A percentile compares a stretch with the other conserved stretches of the same genome.
Conservation (phyloP, 2,888 invertebrate genomes). For the Sminthurinus aureus region DNA sequence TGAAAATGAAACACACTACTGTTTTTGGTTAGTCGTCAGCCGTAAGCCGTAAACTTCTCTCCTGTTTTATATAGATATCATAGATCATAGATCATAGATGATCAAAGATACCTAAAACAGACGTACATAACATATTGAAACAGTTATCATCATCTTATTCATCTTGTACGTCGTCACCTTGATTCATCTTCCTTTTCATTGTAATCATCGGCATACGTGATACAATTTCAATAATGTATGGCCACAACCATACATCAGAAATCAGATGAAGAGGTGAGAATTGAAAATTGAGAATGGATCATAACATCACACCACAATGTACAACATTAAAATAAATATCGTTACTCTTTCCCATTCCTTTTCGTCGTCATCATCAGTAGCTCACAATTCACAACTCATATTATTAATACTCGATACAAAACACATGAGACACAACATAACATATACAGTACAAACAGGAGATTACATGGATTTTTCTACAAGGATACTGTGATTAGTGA, state of each 20-base stretch:
- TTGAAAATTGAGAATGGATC: neutral
- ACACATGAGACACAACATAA: neutral
- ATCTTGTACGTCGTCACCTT: neutral
- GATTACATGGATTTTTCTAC: neutral
- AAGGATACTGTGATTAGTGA: neutral
- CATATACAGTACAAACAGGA: neutral
- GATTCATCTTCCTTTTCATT: neutral
- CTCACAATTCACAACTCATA: neutral
- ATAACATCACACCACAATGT: too few relatives aligned
- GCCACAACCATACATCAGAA: neutral
- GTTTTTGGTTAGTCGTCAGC: conserved; percentile 1
- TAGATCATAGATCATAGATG: too few relatives aligned
- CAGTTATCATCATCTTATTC: neutral
- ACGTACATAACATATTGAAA: too few relatives aligned
- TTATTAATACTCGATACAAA: neutral
- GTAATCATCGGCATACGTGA: neutral
- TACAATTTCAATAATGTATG: neutral
- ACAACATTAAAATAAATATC: neutral
- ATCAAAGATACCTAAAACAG: too few relatives aligned
- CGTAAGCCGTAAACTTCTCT: neutral
- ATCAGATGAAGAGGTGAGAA: neutral
- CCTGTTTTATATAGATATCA: neutral
- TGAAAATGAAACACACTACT: neutral
- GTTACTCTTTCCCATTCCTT: neutral
- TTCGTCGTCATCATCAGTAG: too few relatives aligned